Percentiles rank a stretch among this genome's conserved stretches.
Evolutionary conservation across 2,113 vertebrate genomes (phyloP).

Genomic region (Coptodon rendalli): DNA sequence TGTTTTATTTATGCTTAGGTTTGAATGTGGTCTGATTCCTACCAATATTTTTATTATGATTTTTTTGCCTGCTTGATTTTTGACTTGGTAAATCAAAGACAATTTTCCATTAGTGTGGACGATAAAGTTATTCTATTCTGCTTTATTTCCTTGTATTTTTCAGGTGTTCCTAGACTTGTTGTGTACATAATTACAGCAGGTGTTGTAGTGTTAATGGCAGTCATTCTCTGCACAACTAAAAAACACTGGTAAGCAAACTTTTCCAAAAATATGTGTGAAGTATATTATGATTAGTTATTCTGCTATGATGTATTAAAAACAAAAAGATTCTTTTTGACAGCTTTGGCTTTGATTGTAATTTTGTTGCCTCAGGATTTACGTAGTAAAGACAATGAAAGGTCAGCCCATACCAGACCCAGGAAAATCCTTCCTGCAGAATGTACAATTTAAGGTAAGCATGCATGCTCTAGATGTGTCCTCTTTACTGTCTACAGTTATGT

Average conservation of each 20-base stretch:
- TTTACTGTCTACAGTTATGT: not conserved
- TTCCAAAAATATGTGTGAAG: not conserved
- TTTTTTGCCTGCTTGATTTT: not conserved
- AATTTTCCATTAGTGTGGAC: not conserved
- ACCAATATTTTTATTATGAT: not conserved
- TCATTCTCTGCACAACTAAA: not conserved
- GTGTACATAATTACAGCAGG: not conserved
- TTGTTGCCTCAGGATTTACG: not conserved
- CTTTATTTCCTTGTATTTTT: not conserved
- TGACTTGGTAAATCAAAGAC: not conserved
- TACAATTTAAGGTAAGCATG: not conserved
- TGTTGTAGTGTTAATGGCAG: not conserved
- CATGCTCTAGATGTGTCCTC: not conserved
- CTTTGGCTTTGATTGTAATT: accelerated
- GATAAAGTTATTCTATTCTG: not conserved
- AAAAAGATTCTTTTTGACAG: not conserved
- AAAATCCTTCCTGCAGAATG: not conserved
- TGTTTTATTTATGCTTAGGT: not conserved
- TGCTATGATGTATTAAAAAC: not conserved
- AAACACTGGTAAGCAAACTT: not conserved
- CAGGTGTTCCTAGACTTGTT: not conserved
- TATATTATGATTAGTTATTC: not conserved
- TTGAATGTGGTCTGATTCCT: not conserved
- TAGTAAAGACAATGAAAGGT: not conserved
- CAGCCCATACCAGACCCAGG: not conserved